Conservation (phyloP, 2,888 invertebrate genomes). For the Ellobium chinense region DNA sequence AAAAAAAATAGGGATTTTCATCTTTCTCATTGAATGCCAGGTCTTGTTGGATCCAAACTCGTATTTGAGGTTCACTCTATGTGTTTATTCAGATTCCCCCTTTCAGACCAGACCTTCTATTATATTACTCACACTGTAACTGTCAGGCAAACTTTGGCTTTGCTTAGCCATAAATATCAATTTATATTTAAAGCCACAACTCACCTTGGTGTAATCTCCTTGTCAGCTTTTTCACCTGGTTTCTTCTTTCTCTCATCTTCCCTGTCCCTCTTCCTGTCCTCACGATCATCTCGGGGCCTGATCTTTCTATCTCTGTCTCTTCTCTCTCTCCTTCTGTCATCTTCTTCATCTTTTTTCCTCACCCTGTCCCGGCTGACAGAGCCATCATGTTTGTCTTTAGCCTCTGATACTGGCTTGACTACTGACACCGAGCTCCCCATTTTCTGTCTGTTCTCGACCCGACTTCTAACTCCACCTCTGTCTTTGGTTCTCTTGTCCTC, state of each 20-base stretch:
- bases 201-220: slow-evolving; percentile 30
- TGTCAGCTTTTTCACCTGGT: slow-evolving; percentile 12
- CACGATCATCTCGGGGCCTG: slow-evolving; percentile 9
- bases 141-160: no score
- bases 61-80: no score
- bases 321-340: background rate
- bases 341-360: background rate
- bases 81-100: no score
- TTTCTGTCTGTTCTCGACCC: slow-evolving; percentile 4
- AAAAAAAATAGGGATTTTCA: no score
- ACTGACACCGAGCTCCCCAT: slow-evolving; percentile 38
- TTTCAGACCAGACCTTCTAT: no score
- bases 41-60: no score
- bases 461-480: background rate
- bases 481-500: background rate
- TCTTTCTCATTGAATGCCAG: no score
- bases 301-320: slow-evolving; percentile 22
- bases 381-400: background rate
- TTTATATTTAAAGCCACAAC: no score
- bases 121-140: no score
- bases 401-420: background rate
- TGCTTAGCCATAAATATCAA: no score
- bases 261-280: slow-evolving; percentile 29
- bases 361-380: background rate
- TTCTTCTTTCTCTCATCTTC: slow-evolving; percentile 31